These are phyloP conservation scores for Oscheius sp. DNA, from an alignment of 2,888 invertebrate genomes.

Conservation along the genomic window DNA sequence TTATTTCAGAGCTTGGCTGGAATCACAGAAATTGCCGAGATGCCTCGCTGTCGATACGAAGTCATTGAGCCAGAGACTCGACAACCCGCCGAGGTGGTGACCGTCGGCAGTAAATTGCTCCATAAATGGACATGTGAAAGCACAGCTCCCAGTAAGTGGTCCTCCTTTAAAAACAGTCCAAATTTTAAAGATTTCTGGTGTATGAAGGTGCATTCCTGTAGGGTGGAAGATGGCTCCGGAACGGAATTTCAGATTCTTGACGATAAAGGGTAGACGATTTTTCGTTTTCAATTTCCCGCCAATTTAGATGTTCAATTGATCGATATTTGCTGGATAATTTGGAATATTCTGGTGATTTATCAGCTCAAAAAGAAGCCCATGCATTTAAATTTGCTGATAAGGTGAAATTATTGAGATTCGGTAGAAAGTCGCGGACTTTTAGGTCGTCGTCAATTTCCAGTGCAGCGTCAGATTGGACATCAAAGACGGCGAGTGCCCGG, in stretches of 20 bases:
- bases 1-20: slow-evolving; percentile 53
- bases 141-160: slow-evolving; percentile 56
- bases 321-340: slow-evolving; percentile 68
- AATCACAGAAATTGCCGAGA: slow-evolving; percentile 64
- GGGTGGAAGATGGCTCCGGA: slow-evolving; percentile 70
- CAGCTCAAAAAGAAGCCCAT: slow-evolving; percentile 71
- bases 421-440: neutral
- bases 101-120: slow-evolving; percentile 66
- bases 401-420: slow-evolving; percentile 6
- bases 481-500: slow-evolving; percentile 66
- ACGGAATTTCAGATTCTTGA: slow-evolving; percentile 63
- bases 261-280: slow-evolving; percentile 60
- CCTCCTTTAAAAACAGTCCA: neutral
- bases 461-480: slow-evolving; percentile 71
- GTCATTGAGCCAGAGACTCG: slow-evolving; percentile 68
- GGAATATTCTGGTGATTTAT: slow-evolving; percentile 65
- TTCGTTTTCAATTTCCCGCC: slow-evolving; percentile 17
- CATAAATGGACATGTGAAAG: slow-evolving; percentile 71
- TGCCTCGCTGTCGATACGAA: slow-evolving; percentile 68
- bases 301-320: slow-evolving; percentile 63
- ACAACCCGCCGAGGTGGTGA: slow-evolving; percentile 66
- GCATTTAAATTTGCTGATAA: slow-evolving; percentile 72
- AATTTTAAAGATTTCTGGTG: slow-evolving; percentile 67
- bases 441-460: slow-evolving; percentile 72
- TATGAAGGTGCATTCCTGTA: slow-evolving; percentile 72